Percentiles rank a stretch among this genome's conserved stretches.
phyloP scores from a whole-genome alignment of 2,797 vertebrate genomes.

The Sebastes nivosus region DNA sequence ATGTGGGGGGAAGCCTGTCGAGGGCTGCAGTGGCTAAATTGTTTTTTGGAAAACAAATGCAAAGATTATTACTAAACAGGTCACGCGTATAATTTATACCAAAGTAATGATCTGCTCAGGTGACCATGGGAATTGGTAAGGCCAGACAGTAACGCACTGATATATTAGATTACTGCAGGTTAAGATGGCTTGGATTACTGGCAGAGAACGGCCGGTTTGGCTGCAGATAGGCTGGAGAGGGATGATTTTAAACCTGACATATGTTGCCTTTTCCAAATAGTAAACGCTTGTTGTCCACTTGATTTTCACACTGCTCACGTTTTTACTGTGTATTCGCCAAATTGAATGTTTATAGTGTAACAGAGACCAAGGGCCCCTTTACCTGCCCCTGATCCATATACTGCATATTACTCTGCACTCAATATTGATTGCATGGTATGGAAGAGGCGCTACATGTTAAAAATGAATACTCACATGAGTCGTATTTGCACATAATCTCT shows the following conservation, averaged over 20 bases:
- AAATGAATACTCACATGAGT: background rate
- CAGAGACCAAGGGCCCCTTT: background rate
- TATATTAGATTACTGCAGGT: slow-evolving; percentile 20
- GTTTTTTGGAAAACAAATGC: slow-evolving; percentile 81
- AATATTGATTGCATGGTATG: slow-evolving; percentile 23
- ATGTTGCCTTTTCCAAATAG: slow-evolving; percentile 11
- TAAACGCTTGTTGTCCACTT: background rate
- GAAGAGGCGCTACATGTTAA: background rate
- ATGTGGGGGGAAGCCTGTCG: slow-evolving; percentile 36
- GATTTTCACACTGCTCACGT: background rate
- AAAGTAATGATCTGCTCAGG: slow-evolving; percentile 59
- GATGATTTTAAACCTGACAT: slow-evolving; percentile 31
- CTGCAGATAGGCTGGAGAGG: background rate
- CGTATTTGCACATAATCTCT: background rate
- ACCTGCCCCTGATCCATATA: slow-evolving; percentile 1
- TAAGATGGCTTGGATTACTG: slow-evolving; percentile 15
- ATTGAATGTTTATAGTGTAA: slow-evolving; percentile 17
- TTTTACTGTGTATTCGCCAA: background rate
- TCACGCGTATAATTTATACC: slow-evolving; percentile 54
- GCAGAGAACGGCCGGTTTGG: background rate
- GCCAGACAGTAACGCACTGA: slow-evolving; percentile 8
- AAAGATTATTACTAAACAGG: slow-evolving; percentile 76
- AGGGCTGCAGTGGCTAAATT: slow-evolving; percentile 68
- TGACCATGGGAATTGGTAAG: slow-evolving; percentile 44
- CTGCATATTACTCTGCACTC: background rate